These are phyloP conservation scores for Escarpia spicata DNA, from an alignment of 2,888 invertebrate species.

Conservation along the genomic window DNA sequence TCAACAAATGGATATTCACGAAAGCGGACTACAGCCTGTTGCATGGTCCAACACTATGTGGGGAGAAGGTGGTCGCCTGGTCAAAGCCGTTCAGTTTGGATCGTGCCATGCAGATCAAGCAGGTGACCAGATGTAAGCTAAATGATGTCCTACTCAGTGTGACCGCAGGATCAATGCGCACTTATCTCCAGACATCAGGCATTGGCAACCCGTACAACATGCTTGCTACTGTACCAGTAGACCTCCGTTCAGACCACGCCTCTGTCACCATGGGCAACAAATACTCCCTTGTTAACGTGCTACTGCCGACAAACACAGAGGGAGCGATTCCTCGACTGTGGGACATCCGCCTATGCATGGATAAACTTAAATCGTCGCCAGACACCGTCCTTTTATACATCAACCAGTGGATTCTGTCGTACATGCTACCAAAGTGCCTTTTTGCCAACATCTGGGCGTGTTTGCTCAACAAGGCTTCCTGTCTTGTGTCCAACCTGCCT, in stretches of 20 bases:
- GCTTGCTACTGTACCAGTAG: constrained; percentile 62
- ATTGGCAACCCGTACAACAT: constrained; percentile 68
- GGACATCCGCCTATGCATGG: constrained; percentile 69
- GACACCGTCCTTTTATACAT: constrained; percentile 69
- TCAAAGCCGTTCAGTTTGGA: constrained; percentile 67
- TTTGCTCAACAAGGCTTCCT: constrained; percentile 53
- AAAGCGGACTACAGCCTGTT: constrained; percentile 67
- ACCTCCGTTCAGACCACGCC: constrained; percentile 46
- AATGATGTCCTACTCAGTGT: constrained; percentile 71
- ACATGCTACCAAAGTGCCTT: constrained; percentile 60
- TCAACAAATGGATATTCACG: constrained; percentile 66
- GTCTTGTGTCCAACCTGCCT: constrained; percentile 67
- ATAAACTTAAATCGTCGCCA: constrained; percentile 67
- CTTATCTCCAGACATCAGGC: constrained; percentile 68
- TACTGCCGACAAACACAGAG: constrained; percentile 70
- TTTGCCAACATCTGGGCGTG: constrained; percentile 56
- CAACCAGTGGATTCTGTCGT: constrained; percentile 66
- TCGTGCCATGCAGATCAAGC: constrained; percentile 67
- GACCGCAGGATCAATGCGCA: constrained; percentile 68
- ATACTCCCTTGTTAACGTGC: constrained; percentile 55
- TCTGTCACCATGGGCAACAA: constrained; percentile 43
- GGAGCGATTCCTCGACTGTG: constrained; percentile 72
- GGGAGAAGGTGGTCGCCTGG: constrained; percentile 65
- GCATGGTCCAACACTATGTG: constrained; percentile 56
- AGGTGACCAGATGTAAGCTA: constrained; percentile 69